These are phyloP conservation scores for Chloromyia formosa DNA, from an alignment of 2,888 invertebrate genomes.

Conservation along the genomic window DNA sequence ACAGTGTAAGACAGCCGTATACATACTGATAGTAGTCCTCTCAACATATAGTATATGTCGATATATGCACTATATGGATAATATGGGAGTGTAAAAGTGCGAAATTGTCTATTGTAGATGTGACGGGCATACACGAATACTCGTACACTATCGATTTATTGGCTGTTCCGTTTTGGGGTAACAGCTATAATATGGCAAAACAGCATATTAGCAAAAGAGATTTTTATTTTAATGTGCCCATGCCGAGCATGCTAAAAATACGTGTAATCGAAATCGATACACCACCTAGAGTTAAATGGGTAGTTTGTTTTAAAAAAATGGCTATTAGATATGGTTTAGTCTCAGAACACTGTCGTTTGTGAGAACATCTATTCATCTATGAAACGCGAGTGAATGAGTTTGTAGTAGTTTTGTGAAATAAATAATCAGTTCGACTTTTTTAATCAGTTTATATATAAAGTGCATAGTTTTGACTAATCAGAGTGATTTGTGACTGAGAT, in stretches of 20 bases:
- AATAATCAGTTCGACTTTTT: too few species aligned
- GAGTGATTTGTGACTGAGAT: too few species aligned
- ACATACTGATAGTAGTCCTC: neutral
- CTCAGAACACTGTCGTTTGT: neutral
- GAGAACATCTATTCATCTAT: neutral
- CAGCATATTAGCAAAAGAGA: constrained; percentile 32
- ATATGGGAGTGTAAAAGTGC: constrained; percentile 17
- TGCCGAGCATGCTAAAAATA: neutral
- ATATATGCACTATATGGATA: neutral
- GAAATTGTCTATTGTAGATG: constrained; percentile 9
- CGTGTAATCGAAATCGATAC: constrained; percentile 9
- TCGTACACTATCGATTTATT: constrained; percentile 18
- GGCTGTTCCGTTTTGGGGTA: constrained; percentile 21
- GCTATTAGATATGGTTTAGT: constrained; percentile 8
- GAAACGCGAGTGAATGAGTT: too few species aligned
- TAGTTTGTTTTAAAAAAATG: neutral
- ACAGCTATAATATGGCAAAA: constrained; percentile 5
- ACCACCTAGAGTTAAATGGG: neutral
- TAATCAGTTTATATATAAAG: too few species aligned
- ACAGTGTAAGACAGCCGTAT: neutral
- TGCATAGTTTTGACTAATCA: too few species aligned
- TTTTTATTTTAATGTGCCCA: constrained; percentile 31
- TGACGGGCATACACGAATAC: too few species aligned
- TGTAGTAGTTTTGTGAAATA: too few species aligned
- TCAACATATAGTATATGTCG: neutral